Percentiles rank a stretch among this genome's conserved stretches.
These are phyloP conservation scores for Penaeus monodon DNA, from an alignment of 2,888 invertebrate genomes.

Conservation along the genomic window DNA sequence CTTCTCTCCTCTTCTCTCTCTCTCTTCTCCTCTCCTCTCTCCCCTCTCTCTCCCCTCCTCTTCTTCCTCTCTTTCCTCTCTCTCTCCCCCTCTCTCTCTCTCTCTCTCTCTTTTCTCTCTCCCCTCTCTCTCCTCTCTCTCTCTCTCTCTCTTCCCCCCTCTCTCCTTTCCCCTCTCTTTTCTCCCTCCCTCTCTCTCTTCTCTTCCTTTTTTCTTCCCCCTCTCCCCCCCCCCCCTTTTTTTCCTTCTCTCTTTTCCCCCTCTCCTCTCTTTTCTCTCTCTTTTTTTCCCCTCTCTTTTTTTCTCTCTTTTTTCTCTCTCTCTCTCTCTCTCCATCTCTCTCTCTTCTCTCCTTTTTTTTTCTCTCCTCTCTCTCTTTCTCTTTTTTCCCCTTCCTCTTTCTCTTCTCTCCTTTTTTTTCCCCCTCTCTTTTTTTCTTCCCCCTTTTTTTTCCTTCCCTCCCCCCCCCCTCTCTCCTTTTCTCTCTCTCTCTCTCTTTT, in stretches of 20 bases:
- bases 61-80: background rate
- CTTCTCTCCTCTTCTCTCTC: background rate
- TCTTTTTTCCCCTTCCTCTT: background rate
- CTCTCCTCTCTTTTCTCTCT: background rate
- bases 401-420: background rate
- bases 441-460: too few species aligned
- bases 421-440: background rate
- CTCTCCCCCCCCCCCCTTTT: background rate
- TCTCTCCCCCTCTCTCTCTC: background rate
- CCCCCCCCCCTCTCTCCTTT: background rate
- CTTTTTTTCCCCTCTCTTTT: background rate
- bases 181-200: background rate
- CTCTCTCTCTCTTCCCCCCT: too few species aligned
- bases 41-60: background rate
- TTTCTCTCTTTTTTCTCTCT: too few species aligned
- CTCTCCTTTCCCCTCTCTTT: background rate
- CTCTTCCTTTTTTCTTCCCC: background rate
- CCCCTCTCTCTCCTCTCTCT: background rate
- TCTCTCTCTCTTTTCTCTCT: background rate
- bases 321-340: too few species aligned
- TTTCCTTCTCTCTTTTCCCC: background rate
- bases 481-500: background rate
- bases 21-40: background rate
- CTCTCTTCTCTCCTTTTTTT: background rate
- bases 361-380: background rate